phyloP scores from a whole-genome alignment of 1,140 invertebrate genomes.

The Fopius arisanus region DNA sequence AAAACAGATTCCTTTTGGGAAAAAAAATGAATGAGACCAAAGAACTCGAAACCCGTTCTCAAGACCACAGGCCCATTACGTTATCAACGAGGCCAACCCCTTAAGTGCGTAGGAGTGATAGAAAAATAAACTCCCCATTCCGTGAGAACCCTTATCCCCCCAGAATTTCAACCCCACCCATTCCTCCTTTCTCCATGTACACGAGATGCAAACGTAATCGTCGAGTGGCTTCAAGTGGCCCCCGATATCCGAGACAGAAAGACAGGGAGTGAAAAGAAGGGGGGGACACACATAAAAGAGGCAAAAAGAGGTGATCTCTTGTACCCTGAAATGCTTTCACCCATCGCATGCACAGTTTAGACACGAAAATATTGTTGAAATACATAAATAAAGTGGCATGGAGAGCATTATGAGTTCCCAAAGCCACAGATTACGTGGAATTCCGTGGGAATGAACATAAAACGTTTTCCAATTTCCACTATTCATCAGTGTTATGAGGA shows the following conservation, averaged over 20 bases:
- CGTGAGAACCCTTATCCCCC: slow-evolving; percentile 41
- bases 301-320: slow-evolving; percentile 11
- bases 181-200: slow-evolving; percentile 29
- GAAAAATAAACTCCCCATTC: slow-evolving; percentile 49
- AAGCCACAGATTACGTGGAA: background rate
- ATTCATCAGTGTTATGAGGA: no score
- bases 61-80: slow-evolving; percentile 42
- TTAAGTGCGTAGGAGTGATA: slow-evolving; percentile 44
- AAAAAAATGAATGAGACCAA: background rate
- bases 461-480: background rate
- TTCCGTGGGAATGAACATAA: background rate
- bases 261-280: background rate
- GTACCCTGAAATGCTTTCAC: slow-evolving; percentile 30
- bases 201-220: slow-evolving; percentile 27
- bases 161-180: background rate
- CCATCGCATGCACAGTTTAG: background rate
- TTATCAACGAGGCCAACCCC: slow-evolving; percentile 50
- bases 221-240: slow-evolving; percentile 24
- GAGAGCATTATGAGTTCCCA: background rate
- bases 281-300: background rate
- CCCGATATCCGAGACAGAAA: background rate
- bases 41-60: background rate
- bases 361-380: background rate
- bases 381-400: background rate
- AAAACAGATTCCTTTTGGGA: background rate